Base-by-base conservation (phyloP, 2,113 vertebrate species). In the Thermophis baileyi region DNA sequence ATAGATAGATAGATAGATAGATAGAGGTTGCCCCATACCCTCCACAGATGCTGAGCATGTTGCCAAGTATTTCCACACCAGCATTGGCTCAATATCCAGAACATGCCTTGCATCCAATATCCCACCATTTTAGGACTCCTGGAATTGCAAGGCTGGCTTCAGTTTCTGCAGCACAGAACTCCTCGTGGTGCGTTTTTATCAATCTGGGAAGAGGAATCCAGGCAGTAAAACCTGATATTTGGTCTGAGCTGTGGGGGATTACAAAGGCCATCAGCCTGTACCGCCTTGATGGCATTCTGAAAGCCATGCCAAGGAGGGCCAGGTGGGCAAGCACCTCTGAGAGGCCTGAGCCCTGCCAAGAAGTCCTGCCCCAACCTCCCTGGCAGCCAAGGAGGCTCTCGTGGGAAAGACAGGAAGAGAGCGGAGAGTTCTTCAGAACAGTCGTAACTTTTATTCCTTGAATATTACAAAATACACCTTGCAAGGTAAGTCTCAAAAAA, bases 381-480 rank as follows among this genome's bases (percentile, higher is more conserved):
- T 3, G 74, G 35, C 18, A 69, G 11, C 63, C 5, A 35, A 18
- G 14, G 63, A 35, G 30, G 1, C 4, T 18, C 60, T 2, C 1
- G 5, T 44, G 74, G 69, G 35, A 40, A 81, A 40, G 1, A 40
- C 16, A 81, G 69, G 69, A 40, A 81, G 69, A 44, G 35, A 22
- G 18, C 20, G 1, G 35, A 81, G 18, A 87, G 85, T 94, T 95
- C 55, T 97, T 97, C 97, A 95, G 96, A 96, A 96, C 91, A 96
- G 95, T 97, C 97, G 97, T 97, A 97, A 97, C 96, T 97, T 98
- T 95, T 97, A 97, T 97, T 97, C 96, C 97, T 97, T 97, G 97
- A 98, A 98, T 97, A 96, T 97, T 98, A 98, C 97, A 98, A 98
- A 98, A 98, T 96, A 98, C 97, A 97, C 94, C 97, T 97, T 97